Evolutionary conservation across 2,113 vertebrate species (phyloP).

Genomic region (Cinclus cinclus): DNA sequence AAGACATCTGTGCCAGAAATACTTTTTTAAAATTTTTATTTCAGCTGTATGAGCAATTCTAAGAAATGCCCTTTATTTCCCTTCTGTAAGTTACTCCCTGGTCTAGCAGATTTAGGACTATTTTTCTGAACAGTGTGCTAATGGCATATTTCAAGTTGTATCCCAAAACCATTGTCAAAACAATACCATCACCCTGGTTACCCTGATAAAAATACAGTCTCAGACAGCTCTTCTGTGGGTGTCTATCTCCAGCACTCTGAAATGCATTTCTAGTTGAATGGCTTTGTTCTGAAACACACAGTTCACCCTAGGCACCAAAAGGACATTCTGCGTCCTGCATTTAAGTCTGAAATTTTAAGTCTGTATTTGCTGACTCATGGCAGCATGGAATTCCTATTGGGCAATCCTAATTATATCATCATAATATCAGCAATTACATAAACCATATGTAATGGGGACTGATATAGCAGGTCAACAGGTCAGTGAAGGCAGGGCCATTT

Average conservation of each 20-base stretch:
- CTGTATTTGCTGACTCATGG: conserved; percentile 42
- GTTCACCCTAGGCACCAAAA: neutral
- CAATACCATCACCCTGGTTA: neutral
- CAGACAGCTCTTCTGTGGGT: neutral
- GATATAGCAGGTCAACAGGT: neutral
- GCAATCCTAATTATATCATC: conserved; percentile 38
- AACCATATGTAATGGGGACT: neutral
- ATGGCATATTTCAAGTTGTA: neutral
- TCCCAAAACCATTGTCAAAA: neutral
- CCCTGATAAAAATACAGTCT: neutral
- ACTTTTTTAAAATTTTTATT: neutral
- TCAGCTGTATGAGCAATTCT: neutral
- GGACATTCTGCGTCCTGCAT: conserved; percentile 10
- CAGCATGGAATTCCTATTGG: conserved; percentile 34
- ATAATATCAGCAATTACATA: conserved; percentile 9
- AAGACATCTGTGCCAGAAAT: neutral
- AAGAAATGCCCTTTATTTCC: neutral
- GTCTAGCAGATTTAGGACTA: neutral
- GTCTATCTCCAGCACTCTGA: neutral
- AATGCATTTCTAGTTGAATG: neutral
- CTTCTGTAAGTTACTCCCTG: neutral
- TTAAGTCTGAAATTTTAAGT: neutral
- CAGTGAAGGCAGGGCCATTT: neutral
- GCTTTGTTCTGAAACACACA: neutral
- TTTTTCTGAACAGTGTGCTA: neutral